Conservation (phyloP, 2,113 vertebrate species). For the Mastomys coucha region DNA sequence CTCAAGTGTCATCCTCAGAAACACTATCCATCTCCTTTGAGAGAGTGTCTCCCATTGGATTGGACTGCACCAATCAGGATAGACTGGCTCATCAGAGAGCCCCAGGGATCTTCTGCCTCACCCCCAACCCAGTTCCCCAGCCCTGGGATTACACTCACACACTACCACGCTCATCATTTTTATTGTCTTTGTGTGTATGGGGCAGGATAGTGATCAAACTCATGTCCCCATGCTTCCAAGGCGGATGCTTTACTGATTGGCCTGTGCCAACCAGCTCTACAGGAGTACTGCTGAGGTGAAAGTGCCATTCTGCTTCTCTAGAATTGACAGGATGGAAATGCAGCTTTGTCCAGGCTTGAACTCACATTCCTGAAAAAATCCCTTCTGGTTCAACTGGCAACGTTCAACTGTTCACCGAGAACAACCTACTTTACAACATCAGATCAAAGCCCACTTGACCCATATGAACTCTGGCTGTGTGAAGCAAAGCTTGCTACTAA, state of each 20-base stretch:
- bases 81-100: background rate
- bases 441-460: background rate
- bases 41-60: background rate
- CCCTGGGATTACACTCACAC: background rate
- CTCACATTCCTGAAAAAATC: conserved; percentile 16
- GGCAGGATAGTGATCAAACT: rapidly evolving
- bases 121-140: no score
- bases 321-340: background rate
- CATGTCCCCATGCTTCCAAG: background rate
- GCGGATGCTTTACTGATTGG: background rate
- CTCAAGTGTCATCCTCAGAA: background rate
- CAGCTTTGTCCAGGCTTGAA: conserved; percentile 16
- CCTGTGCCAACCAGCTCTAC: background rate
- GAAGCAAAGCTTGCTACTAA: conserved; percentile 33
- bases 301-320: background rate
- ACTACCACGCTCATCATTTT: no score
- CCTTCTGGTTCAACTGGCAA: background rate
- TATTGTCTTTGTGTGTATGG: background rate
- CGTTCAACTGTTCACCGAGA: no score
- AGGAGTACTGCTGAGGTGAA: background rate
- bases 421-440: background rate
- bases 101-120: background rate
- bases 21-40: background rate
- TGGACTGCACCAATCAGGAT: background rate
- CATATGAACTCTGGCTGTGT: background rate